Evolutionary conservation across 2,797 vertebrate genomes (phyloP).

Genomic region (Hylomyscus alleni): DNA sequence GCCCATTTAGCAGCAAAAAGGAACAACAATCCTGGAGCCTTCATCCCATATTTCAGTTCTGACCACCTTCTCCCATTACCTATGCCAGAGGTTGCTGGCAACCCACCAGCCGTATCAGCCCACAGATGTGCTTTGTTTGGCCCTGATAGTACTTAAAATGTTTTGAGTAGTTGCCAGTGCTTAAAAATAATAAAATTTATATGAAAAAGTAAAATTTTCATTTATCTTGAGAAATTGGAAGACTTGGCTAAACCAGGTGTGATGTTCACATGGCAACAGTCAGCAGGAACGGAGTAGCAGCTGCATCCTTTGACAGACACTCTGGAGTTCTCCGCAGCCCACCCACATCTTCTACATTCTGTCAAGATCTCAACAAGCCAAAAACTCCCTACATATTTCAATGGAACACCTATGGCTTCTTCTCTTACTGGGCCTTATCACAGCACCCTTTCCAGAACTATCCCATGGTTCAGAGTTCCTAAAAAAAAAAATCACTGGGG

Average conservation of each 20-base stretch:
- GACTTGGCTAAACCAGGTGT: not conserved
- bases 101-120: constrained; percentile 22
- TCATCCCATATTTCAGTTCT: not conserved
- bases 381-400: not conserved
- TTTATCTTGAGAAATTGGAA: constrained; percentile 48
- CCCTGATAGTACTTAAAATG: not conserved
- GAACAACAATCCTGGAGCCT: constrained; percentile 3
- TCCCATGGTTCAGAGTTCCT: not conserved
- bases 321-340: not conserved
- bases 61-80: constrained; percentile 57
- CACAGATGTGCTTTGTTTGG: constrained; percentile 58
- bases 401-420: not conserved
- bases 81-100: constrained; percentile 62
- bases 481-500: not conserved
- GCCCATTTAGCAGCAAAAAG: constrained; percentile 16
- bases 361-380: not conserved
- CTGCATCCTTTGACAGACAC: accelerated
- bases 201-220: constrained; percentile 52
- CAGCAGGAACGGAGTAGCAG: not conserved
- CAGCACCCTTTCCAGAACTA: constrained; percentile 28
- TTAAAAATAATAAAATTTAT: constrained; percentile 69
- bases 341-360: not conserved
- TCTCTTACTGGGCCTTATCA: not conserved
- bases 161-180: constrained; percentile 32
- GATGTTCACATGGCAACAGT: not conserved